Conservation (phyloP, 2,888 invertebrate genomes). For the Epirrhoe alternata region DNA sequence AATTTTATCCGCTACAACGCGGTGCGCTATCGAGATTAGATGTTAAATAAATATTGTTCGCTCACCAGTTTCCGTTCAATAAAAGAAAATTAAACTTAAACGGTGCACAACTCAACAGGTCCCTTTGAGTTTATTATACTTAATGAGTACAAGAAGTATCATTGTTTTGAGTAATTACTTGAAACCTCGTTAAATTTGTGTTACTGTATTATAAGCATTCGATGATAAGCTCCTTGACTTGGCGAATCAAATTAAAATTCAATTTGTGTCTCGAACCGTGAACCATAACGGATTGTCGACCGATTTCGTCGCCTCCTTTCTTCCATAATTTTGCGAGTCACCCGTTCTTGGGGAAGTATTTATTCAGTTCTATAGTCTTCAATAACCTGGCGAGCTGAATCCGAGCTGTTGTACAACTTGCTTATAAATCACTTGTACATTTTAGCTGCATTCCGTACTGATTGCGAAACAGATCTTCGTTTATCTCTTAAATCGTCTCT, state of each 20-base stretch:
- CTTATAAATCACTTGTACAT: conserved; percentile 44
- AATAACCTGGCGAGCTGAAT: conserved; percentile 40
- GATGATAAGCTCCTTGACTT: conserved; percentile 81
- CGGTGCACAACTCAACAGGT: conserved; percentile 39
- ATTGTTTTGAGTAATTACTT: conserved; percentile 60
- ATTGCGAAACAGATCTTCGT: conserved; percentile 3
- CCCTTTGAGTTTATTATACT: conserved; percentile 32
- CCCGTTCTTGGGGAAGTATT: conserved; percentile 65
- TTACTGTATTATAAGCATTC: conserved; percentile 76
- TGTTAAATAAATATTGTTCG: conserved; percentile 37
- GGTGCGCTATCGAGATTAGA: conserved; percentile 46
- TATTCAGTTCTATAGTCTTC: conserved; percentile 62
- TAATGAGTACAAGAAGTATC: conserved; percentile 35
- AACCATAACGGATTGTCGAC: conserved; percentile 80
- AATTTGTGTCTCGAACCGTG: conserved; percentile 80
- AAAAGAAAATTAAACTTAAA: conserved; percentile 27
- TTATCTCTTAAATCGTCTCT: not conserved
- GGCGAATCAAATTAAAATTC: conserved; percentile 82
- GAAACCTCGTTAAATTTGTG: conserved; percentile 68
- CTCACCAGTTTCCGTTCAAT: conserved; percentile 18
- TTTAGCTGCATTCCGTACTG: conserved; percentile 21
- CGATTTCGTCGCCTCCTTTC: conserved; percentile 77
- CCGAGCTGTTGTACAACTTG: conserved; percentile 43
- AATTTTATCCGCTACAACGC: conserved; percentile 52
- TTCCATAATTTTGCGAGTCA: conserved; percentile 76